Base-by-base conservation (phyloP, 2,797 vertebrate genomes). In the Agapornis canus region DNA sequence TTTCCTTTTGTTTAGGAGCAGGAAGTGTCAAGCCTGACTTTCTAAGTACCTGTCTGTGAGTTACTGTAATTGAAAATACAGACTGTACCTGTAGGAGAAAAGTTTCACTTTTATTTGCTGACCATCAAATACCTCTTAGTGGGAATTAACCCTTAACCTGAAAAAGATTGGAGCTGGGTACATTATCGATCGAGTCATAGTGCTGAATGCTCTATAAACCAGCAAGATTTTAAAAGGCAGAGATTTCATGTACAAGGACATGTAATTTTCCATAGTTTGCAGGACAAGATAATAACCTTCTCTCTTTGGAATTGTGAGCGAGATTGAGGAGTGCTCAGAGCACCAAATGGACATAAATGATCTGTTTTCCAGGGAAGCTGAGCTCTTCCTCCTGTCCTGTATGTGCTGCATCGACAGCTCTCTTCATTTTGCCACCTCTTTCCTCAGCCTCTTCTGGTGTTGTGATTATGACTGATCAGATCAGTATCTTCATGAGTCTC, bases 401-500 rank as follows among this genome's bases (percentile, higher is more conserved):
- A 2, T 1, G 2, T 0, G 0, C 65, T 19, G n/a, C 26, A 5
- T 27, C 3, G 0, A 25, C 12, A 5, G 32, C 39, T 60, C 17
- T 56, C 61, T 54, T 71, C 43, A 1, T 68, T 78, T 78, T 48
- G 6, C 31, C 60, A 16, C 37, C 43, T 82, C 82, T 10, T 59
- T 32, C 40, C 37, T 70, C 29, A 68, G 0, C 27, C 37, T 70
- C 51, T 61, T 49, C 2, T 3, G 31, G 31, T 73, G 8, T 15
- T 2, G 2, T 39, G 76, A 37, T 69, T 35, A 11, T 15, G 29
- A 2, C 31, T 51, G 59, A 63, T 68, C 43, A 82, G 42, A 68
- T 42, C n/a, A 42, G 9, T 11, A 16, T 27, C 63, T 81, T 29
- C 22, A 4, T 5, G 23, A 52, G 43, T 70, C 52, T 85, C 51